Base-by-base conservation (phyloP, 2,888 invertebrate genomes). In the Nomada ruficornis region DNA sequence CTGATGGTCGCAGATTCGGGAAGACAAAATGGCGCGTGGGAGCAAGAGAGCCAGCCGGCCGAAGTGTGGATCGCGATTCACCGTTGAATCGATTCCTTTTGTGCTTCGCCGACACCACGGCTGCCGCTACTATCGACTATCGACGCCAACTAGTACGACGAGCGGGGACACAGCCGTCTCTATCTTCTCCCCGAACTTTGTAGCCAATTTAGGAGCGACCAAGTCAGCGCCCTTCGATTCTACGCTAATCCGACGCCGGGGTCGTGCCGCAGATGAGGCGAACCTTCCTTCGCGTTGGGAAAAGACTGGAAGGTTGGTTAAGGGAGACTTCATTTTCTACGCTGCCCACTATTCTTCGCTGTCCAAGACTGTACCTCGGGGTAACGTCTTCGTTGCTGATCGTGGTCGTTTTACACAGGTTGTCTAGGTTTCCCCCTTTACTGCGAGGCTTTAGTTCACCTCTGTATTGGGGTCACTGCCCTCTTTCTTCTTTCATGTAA, bases 221-320 rank as follows among this genome's bases (percentile, higher is more conserved):
- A 89, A 92, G 91, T 92, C 92, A 92, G 91, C 90, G 90, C 90
- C 90, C 91, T 91, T 89, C 91, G 90, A 91, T 90, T 91, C 91
- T 90, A 90, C 91, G 91, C 89, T 91, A 91, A 91, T 91, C 91
- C 90, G 88, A 89, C 90, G 90, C 89, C 88, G 88, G 91, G 89
- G 90, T 88, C 89, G 86, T 86, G 77, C 85, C 77, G 80, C 85
- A 81, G 87, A 88, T 82, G 80, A 88, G 82, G 83, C 88, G 83
- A 26, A 77, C 86, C 88, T 86, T 84, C 80, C 78, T 79, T 80
- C 68, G 78, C 72, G 74, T 44, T 71, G 60, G 65, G 60, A 62
- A 79, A 81, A 67, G 77, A 67, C 71, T 76, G 79, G 67, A 7
- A 77, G 80, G 62, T 80, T 63, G 77, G 77, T 74, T 82, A 78